Evolutionary conservation across 2,797 vertebrate species (phyloP).

Genomic region (Coregonus ussuriensis): DNA sequence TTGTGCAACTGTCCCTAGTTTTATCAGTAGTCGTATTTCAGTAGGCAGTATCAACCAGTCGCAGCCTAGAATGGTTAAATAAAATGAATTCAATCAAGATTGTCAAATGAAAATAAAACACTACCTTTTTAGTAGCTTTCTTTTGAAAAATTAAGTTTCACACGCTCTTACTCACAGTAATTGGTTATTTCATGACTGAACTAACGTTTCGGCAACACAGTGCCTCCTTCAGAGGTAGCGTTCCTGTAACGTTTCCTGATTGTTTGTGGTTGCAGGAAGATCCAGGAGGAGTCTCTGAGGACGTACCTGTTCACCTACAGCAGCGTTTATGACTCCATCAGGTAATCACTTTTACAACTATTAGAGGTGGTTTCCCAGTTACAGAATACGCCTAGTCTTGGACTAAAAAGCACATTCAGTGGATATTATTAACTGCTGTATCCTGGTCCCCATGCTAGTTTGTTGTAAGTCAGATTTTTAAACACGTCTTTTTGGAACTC

Average conservation of each 20-base stretch:
- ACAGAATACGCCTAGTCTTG: too few species aligned
- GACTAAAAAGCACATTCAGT: too few species aligned
- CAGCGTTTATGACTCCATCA: constrained; percentile 94
- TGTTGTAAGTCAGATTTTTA: too few species aligned
- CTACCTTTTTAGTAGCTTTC: neutral
- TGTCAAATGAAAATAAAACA: neutral
- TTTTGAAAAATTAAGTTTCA: neutral
- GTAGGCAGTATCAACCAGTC: too few species aligned
- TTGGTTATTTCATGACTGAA: neutral
- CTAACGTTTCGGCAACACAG: neutral
- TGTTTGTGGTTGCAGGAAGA: constrained; percentile 76
- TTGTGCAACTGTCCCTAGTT: neutral
- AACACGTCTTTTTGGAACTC: neutral
- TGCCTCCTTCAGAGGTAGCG: neutral
- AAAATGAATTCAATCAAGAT: neutral
- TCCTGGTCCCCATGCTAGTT: too few species aligned
- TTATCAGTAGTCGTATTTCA: neutral
- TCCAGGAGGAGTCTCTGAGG: constrained; percentile 91
- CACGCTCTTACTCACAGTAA: too few species aligned
- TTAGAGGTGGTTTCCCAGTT: too few species aligned
- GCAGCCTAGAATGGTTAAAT: too few species aligned
- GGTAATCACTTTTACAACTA: constrained; percentile 62
- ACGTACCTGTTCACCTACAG: constrained; percentile 95
- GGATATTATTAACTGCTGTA: too few species aligned
- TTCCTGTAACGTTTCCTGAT: neutral